Evolutionary conservation across 2,888 invertebrate genomes (phyloP).

Genomic region (Drosophila prolongata): DNA sequence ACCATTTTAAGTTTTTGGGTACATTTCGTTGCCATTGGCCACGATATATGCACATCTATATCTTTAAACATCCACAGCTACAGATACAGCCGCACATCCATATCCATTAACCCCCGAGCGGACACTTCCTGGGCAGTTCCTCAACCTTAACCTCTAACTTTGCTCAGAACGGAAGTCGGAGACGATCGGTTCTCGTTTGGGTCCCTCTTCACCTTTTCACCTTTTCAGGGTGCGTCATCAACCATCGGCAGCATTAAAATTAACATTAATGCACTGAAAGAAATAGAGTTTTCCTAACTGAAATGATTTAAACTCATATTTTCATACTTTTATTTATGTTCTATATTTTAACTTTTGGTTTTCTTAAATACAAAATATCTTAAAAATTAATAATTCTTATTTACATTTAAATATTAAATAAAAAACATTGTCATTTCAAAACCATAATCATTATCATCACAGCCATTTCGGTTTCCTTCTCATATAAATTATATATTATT

Average conservation of each 20-base stretch:
- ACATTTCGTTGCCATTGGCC: slow-evolving; percentile 66
- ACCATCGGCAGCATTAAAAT: slow-evolving; percentile 33
- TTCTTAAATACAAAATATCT: too few species aligned
- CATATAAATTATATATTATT: too few species aligned
- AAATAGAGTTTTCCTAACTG: neutral
- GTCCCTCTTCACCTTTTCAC: slow-evolving; percentile 41
- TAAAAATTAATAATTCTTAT: too few species aligned
- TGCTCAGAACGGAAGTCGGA: slow-evolving; percentile 63
- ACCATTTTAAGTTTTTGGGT: slow-evolving; percentile 41
- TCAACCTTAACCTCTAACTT: slow-evolving; percentile 73
- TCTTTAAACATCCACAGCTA: neutral
- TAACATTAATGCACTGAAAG: slow-evolving; percentile 22
- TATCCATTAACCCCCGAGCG: slow-evolving; percentile 40
- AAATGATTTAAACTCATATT: too few species aligned
- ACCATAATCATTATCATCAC: too few species aligned
- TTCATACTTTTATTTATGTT: too few species aligned
- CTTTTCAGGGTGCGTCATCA: slow-evolving; percentile 49
- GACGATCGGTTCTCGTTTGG: slow-evolving; percentile 48
- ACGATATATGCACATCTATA: slow-evolving; percentile 17
- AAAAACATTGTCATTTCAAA: too few species aligned
- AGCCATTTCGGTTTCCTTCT: too few species aligned
- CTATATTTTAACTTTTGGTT: too few species aligned
- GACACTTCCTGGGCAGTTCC: slow-evolving; percentile 45
- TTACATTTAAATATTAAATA: too few species aligned
- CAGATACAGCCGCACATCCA: slow-evolving; percentile 3